Evolutionary conservation across 2,888 invertebrate species (phyloP), one percentile per base, ranked within the genome.

Genomic region (Alentia gelatinosa): DNA sequence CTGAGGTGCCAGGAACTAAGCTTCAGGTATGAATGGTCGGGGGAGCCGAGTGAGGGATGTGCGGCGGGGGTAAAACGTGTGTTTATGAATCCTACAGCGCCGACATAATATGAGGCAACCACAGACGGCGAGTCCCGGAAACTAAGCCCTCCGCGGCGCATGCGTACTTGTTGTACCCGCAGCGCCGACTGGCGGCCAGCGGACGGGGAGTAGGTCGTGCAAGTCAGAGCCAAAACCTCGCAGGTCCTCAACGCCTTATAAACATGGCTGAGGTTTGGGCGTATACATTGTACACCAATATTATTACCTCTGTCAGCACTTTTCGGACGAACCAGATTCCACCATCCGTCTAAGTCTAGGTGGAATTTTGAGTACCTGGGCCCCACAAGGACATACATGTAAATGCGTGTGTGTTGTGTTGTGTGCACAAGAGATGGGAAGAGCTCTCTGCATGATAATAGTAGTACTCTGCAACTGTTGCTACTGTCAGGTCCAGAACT

Each of bases 71-170:
- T 68, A 15, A 30, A 30, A 30, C 3, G 26, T 1, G 68, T 68
- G 68, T 83, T 83, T 83, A 83, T 83, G 39, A 37, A 37, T 39
- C 39, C 26, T 35, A 5, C 19, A 33, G 35, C 63, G 33, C 79
- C 35, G 12, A 35, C 33, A 79, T 79, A 33, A 83, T 83, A 26
- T 83, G 83, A 83, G 83, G 83, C 83, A 39, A 83, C 83, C 39
- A 12, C 83, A 83, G 39, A 40, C 83, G 7, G 7, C 23, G 56
- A 19, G 30, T 75, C n/a, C 75, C 26, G 37, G 56, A 12, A 5
- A 56, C 56, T n/a, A 56, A 56, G 56, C 23, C 56, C 56, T 56
- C 56, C n/a, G n/a, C 19, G 19, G 56, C 56, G 56, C 56, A 56
- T 19, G 56, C 56, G 56, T 56, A 56, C 56, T 56, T 56, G 56